Conservation (phyloP, 92 coral and sea anemone genomes). For the Siderastrea siderea region DNA sequence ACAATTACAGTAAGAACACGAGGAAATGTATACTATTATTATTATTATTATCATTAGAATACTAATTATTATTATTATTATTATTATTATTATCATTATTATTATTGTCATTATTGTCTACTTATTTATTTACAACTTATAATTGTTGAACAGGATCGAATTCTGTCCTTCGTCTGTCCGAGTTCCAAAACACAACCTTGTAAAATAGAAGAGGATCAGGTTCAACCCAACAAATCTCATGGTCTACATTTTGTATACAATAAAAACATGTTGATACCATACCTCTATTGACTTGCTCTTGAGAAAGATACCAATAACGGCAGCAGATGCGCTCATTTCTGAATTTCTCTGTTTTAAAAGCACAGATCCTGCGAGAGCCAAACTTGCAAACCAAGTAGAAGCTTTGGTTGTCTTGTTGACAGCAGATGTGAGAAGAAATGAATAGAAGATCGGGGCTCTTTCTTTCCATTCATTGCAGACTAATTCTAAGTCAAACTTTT, state of each 20-base stretch:
- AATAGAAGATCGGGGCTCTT: conserved; percentile 81
- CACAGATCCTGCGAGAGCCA: conserved; percentile 77
- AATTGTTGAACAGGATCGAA: no score
- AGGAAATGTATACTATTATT: no score
- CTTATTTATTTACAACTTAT: no score
- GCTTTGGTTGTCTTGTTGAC: conserved; percentile 41
- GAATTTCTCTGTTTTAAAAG: conserved; percentile 75
- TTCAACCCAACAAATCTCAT: no score
- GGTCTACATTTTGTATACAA: no score
- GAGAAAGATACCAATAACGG: conserved; percentile 74
- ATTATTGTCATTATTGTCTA: no score
- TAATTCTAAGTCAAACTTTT: conserved; percentile 52
- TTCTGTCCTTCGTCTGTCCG: no score
- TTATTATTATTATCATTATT: no score
- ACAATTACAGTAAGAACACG: background rate
- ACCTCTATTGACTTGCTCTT: conserved; percentile 76
- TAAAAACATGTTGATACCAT: background rate
- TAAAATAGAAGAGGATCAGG: no score
- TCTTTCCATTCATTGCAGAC: conserved; percentile 76
- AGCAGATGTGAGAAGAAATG: conserved; percentile 62
- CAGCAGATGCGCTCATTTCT: conserved; percentile 72
- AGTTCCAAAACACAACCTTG: no score
- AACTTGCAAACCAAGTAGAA: conserved; percentile 52
- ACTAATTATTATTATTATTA: no score
- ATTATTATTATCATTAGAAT: no score